Evolutionary conservation across 2,888 invertebrate species (phyloP), one percentile per base, ranked within the genome.

Genomic region (Phrixothrix hirtus): DNA sequence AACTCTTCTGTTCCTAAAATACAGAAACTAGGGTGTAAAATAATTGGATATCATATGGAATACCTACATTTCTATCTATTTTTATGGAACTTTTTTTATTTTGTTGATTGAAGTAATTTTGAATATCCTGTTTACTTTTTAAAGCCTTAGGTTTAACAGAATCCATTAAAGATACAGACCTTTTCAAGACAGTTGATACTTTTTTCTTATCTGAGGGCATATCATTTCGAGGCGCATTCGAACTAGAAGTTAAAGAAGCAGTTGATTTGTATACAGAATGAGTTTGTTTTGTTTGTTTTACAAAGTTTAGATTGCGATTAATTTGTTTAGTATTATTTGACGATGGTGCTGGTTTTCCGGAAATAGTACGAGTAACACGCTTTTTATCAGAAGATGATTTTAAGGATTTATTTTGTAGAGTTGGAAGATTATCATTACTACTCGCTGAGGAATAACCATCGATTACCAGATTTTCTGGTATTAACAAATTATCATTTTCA

Each of bases 401-500:
- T 21, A 15, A n/a, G n/a, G n/a, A n/a, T 21, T 21, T 21, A 21
- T 31, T 39, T 15, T 16, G 15, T 13, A 41, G 51, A 57, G 30
- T 64, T 62, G 21, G 13, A 7, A 46, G 16, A 4, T 65, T 67
- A 49, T 65, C 66, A 14, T 57, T 55, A 9, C 63, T 66, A n/a
- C 67, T 67, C 14, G 61, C 62, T 1, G 71, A 68, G 6, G 71
- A 72, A 25, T 58, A 63, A 36, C 66, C 61, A 42, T 69, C 67
- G 7, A 57, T 43, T 46, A 61, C 55, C 16, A 69, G 55, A 59
- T 69, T 60, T 29, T 73, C 73, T 9, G 75, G 75, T 38, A 86
- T 82, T 11, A 84, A 81, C 38, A 87, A 76, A 75, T 86, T 86
- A 71, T 87, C 86, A 70, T 83, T 84, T 74, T 84, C 83, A 71